A percentile compares a stretch with the other conserved stretches of the same genome.
phyloP scores from a whole-genome alignment of 2,797 vertebrate species.

The Spheniscus humboldti region DNA sequence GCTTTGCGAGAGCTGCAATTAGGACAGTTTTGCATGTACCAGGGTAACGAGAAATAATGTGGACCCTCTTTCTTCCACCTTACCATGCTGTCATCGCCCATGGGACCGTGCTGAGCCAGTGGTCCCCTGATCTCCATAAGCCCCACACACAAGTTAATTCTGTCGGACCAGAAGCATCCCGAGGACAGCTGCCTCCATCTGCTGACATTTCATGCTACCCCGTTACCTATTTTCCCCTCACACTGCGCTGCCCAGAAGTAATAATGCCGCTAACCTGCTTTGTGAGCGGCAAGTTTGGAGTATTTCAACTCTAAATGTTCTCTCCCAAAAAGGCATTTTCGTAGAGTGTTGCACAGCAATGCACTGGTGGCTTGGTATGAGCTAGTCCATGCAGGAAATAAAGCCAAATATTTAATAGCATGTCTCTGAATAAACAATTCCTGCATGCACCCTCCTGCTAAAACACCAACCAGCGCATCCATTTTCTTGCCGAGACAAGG shows the following conservation, averaged over 20 bases:
- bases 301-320: neutral
- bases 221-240: neutral
- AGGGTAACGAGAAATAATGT: neutral
- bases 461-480: accelerated
- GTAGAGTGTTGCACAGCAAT: neutral
- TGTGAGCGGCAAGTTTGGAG: neutral
- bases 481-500: accelerated
- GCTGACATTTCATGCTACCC: too few relatives aligned
- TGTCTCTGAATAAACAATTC: neutral
- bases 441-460: neutral
- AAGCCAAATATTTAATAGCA: neutral
- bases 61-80: neutral
- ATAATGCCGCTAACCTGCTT: accelerated
- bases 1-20: neutral
- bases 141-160: too few relatives aligned
- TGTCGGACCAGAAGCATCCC: too few relatives aligned
- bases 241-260: neutral
- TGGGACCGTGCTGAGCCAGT: accelerated
- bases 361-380: neutral
- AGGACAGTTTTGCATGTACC: neutral
- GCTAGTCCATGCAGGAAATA: neutral
- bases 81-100: accelerated
- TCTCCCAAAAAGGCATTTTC: neutral
- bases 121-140: neutral
- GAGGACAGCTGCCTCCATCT: neutral